A percentile compares a stretch with the other conserved stretches of the same genome.
Conservation (phyloP, 2,888 invertebrate species). For the Carterocephalus palaemon region DNA sequence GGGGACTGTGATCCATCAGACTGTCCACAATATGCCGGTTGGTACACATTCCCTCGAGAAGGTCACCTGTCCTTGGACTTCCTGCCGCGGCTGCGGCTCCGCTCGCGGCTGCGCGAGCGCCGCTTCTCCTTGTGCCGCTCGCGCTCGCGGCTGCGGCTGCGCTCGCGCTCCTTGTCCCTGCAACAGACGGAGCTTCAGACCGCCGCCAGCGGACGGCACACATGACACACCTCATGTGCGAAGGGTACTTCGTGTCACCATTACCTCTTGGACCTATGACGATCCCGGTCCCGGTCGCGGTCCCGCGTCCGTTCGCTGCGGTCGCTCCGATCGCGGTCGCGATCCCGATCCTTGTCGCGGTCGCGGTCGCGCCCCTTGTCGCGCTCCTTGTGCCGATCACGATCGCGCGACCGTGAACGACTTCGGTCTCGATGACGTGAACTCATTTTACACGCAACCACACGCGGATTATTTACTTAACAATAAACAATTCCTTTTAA, state of each 20-base stretch:
- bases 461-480: neutral
- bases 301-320: constrained; percentile 42
- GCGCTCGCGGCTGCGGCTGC: constrained; percentile 60
- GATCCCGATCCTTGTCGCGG: constrained; percentile 52
- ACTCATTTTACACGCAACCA: constrained; percentile 57
- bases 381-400: constrained; percentile 53
- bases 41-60: no score
- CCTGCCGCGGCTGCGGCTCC: constrained; percentile 59
- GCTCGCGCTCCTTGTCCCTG: constrained; percentile 66
- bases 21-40: no score
- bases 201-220: no score
- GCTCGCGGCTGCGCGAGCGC: constrained; percentile 55
- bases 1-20: no score
- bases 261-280: constrained; percentile 72
- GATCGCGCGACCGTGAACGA: constrained; percentile 63
- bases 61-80: constrained; percentile 72
- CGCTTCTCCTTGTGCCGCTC: constrained; percentile 56
- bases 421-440: constrained; percentile 76
- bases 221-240: no score
- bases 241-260: no score
- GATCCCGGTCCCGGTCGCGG: constrained; percentile 52
- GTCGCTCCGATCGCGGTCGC: constrained; percentile 60
- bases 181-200: constrained; percentile 38
- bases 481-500: no score
- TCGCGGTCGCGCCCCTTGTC: constrained; percentile 51